Evolutionary conservation across 2,113 vertebrate species (phyloP).

Genomic region (Turnix velox): DNA sequence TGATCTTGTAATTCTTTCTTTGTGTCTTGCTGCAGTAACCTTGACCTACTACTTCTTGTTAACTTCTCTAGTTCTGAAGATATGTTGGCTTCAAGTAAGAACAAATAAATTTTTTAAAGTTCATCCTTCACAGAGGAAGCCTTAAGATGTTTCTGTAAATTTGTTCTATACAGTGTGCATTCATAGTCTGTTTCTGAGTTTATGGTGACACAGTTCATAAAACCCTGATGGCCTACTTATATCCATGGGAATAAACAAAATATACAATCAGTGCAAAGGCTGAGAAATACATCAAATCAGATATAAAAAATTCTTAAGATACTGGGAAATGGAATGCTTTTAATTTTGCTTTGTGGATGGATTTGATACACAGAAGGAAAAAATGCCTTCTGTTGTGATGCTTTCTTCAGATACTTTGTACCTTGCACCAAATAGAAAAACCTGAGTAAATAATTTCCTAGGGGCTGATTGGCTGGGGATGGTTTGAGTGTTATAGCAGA

Average conservation of each 20-base stretch:
- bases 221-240: neutral
- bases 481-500: neutral
- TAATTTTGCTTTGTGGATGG: neutral
- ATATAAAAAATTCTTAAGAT: neutral
- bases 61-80: neutral
- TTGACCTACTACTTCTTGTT: neutral
- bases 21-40: neutral
- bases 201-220: neutral
- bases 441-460: neutral
- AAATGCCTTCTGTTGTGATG: neutral
- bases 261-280: neutral
- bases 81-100: neutral
- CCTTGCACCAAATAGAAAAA: neutral
- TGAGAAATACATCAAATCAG: neutral
- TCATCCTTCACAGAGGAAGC: neutral
- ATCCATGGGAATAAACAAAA: neutral
- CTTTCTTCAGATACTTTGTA: neutral
- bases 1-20: conserved; percentile 37
- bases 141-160: neutral
- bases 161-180: neutral
- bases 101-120: no score
- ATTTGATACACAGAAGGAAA: neutral
- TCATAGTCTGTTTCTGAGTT: neutral
- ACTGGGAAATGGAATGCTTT: neutral
- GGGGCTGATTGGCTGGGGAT: neutral